Conservation (phyloP, 2,113 vertebrate species). For the Pipra filicauda region DNA sequence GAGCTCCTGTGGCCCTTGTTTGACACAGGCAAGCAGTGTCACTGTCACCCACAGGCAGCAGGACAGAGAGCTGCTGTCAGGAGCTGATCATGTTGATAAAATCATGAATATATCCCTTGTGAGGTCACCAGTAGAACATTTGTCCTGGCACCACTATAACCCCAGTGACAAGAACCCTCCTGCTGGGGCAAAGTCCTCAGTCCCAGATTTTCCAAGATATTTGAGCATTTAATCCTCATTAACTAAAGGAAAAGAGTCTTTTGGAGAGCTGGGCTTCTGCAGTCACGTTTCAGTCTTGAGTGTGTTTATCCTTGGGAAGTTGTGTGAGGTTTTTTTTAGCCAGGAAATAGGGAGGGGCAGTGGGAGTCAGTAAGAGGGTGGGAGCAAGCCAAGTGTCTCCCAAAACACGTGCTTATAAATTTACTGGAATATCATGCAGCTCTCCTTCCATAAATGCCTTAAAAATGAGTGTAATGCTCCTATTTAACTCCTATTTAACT, state of each 20-base stretch:
- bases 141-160: background rate
- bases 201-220: background rate
- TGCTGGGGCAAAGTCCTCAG: background rate
- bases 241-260: background rate
- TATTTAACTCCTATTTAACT: background rate
- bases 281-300: background rate
- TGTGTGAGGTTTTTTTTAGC: background rate
- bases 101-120: fast-evolving
- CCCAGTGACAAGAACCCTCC: too few relatives aligned
- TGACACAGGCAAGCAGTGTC: background rate
- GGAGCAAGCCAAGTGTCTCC: background rate
- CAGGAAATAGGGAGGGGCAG: background rate
- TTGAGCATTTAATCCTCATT: background rate
- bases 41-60: fast-evolving
- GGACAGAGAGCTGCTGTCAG: background rate
- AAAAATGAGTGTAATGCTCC: background rate
- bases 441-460: background rate
- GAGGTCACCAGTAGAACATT: background rate
- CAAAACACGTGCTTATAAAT: background rate
- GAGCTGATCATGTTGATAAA: fast-evolving
- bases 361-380: fast-evolving
- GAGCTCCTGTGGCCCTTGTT: background rate
- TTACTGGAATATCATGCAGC: background rate
- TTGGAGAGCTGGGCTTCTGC: background rate
- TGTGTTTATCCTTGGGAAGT: background rate